Evolutionary conservation across 1,140 invertebrate species (phyloP).

Genomic region (Frieseomelitta varia): DNA sequence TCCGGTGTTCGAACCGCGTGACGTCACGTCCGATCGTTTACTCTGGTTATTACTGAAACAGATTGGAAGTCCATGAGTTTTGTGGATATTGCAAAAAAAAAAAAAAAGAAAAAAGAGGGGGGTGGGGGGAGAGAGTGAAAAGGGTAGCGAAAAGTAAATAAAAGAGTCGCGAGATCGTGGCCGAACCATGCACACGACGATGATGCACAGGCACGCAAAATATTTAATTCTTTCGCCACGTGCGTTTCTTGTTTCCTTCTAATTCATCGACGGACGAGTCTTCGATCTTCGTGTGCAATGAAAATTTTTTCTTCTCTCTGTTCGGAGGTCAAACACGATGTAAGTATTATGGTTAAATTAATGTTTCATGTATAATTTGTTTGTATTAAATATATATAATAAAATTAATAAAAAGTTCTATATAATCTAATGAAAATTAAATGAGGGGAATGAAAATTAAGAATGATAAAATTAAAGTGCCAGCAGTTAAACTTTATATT

Average conservation of each 20-base stretch:
- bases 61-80: constrained; percentile 67
- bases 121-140: not conserved
- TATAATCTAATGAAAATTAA: too few relatives aligned
- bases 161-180: constrained; percentile 6
- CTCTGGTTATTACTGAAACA: constrained; percentile 68
- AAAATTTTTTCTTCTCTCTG: too few relatives aligned
- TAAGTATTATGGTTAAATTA: too few relatives aligned
- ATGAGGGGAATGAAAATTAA: too few relatives aligned
- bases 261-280: too few relatives aligned
- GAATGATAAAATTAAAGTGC: too few relatives aligned
- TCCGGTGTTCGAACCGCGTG: constrained; percentile 51
- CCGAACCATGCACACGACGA: not conserved
- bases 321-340: too few relatives aligned
- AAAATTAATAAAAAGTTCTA: too few relatives aligned
- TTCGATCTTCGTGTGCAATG: too few relatives aligned
- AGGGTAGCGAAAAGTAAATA: constrained; percentile 1
- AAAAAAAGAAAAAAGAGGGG: not conserved
- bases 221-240: constrained; percentile 20
- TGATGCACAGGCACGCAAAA: not conserved
- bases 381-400: too few relatives aligned
- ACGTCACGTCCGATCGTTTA: constrained; percentile 69
- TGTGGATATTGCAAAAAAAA: constrained; percentile 58
- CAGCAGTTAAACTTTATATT: too few relatives aligned
- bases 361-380: too few relatives aligned
- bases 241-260: not conserved